These are phyloP conservation scores for Collichthys lucidus DNA, from an alignment of 2,113 vertebrate genomes.

Conservation along the genomic window DNA sequence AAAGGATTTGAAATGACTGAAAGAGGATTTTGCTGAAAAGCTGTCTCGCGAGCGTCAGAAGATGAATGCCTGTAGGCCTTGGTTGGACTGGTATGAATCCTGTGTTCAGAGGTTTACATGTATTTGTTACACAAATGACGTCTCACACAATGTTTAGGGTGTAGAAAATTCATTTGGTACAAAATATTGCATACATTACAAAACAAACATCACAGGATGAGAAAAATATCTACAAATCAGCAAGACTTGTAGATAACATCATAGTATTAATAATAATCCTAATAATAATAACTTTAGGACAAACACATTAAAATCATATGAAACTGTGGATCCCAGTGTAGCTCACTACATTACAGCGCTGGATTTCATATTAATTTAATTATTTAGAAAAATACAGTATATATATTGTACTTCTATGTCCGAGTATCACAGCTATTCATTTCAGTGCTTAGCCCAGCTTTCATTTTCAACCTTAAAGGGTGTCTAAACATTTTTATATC, in stretches of 20 bases:
- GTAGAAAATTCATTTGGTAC: constrained; percentile 39
- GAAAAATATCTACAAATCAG: neutral
- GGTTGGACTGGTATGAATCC: too few species aligned
- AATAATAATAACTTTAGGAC: neutral
- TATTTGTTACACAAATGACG: constrained; percentile 19
- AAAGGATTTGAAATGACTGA: too few species aligned
- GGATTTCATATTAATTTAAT: constrained; percentile 20
- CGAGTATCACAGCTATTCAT: constrained; percentile 49
- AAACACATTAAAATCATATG: neutral
- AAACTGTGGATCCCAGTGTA: constrained; percentile 41
- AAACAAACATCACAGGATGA: constrained; percentile 9
- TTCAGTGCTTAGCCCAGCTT: constrained; percentile 37
- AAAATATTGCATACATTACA: constrained; percentile 12
- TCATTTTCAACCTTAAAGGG: neutral
- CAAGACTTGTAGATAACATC: neutral
- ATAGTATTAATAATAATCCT: neutral
- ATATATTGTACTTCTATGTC: neutral
- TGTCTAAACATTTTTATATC: constrained; percentile 4
- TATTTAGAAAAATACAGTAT: constrained; percentile 10
- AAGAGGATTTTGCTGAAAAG: too few species aligned
- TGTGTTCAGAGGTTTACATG: constrained; percentile 10
- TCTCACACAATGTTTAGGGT: constrained; percentile 23
- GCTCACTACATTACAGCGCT: constrained; percentile 21
- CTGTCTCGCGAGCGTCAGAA: too few species aligned
- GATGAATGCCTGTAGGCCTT: too few species aligned